These are phyloP conservation scores for Philotrypesis tridentata DNA, from an alignment of 1,140 invertebrate species.

Conservation along the genomic window DNA sequence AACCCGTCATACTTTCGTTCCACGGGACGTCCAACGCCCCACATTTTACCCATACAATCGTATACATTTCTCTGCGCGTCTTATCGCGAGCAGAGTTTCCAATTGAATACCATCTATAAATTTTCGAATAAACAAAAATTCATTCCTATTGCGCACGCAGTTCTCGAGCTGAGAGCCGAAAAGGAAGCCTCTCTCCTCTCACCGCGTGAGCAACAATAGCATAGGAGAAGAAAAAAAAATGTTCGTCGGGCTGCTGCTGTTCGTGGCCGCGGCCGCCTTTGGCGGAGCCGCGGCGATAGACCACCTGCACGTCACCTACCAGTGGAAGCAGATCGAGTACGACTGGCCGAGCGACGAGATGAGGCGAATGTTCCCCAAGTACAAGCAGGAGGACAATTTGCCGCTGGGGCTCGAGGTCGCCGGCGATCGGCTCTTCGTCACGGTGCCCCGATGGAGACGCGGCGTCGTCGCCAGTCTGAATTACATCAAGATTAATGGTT, in stretches of 20 bases:
- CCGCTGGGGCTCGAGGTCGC: constrained; percentile 82
- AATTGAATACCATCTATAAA: too few species aligned
- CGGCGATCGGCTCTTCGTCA: constrained; percentile 79
- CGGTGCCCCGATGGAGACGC: constrained; percentile 82
- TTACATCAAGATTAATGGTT: constrained; percentile 82
- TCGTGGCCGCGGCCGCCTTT: constrained; percentile 42
- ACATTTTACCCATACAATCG: too few species aligned
- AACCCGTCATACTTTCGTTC: too few species aligned
- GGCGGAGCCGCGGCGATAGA: constrained; percentile 72
- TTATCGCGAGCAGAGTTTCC: too few species aligned
- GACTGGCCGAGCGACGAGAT: constrained; percentile 75
- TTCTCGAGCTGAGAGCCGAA: not conserved
- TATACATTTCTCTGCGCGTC: too few species aligned
- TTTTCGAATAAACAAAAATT: too few species aligned
- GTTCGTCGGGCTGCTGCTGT: not conserved
- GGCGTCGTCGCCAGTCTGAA: constrained; percentile 84
- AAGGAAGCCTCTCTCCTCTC: not conserved
- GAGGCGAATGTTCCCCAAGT: constrained; percentile 60
- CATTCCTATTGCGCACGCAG: not conserved
- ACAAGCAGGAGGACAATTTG: constrained; percentile 79
- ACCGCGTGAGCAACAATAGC: too few species aligned
- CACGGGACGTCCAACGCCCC: too few species aligned
- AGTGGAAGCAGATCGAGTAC: constrained; percentile 84
- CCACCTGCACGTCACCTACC: constrained; percentile 79
- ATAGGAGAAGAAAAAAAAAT: not conserved